Evolutionary conservation across 1,140 invertebrate species (phyloP).

Genomic region (Steinernema feltiae): DNA sequence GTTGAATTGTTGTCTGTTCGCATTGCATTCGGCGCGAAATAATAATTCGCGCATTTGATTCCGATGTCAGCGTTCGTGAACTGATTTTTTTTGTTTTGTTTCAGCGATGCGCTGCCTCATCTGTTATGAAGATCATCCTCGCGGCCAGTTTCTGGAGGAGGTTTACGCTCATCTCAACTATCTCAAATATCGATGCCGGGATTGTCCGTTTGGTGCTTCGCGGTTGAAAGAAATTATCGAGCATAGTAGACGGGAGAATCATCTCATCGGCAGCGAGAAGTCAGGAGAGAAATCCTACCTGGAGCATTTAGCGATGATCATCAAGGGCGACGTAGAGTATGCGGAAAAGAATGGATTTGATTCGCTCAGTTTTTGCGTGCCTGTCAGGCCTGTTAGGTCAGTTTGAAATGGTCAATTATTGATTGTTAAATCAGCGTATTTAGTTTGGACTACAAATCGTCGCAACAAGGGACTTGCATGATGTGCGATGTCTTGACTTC

Average conservation of each 20-base stretch:
- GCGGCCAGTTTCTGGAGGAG: not conserved
- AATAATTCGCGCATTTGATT: too few species aligned
- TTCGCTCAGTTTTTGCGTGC: not conserved
- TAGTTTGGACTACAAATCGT: too few species aligned
- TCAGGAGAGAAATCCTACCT: not conserved
- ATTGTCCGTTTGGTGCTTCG: not conserved
- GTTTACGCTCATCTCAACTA: not conserved
- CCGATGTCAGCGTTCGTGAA: too few species aligned
- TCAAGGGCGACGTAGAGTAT: not conserved
- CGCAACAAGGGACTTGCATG: not conserved
- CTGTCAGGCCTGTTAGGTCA: not conserved
- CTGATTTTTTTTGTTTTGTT: too few species aligned
- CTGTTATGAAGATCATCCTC: not conserved
- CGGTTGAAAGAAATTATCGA: not conserved
- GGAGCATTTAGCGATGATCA: not conserved
- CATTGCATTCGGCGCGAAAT: too few species aligned
- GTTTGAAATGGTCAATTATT: too few species aligned
- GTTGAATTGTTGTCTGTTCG: too few species aligned
- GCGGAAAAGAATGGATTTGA: not conserved
- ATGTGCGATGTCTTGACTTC: not conserved
- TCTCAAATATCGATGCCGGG: not conserved
- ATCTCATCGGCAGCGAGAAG: not conserved
- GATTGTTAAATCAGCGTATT: too few species aligned
- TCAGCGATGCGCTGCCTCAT: not conserved
- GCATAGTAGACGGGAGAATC: not conserved